These are phyloP conservation scores for Sebastes jordani DNA, from an alignment of 2,797 vertebrate genomes.

Conservation along the genomic window DNA sequence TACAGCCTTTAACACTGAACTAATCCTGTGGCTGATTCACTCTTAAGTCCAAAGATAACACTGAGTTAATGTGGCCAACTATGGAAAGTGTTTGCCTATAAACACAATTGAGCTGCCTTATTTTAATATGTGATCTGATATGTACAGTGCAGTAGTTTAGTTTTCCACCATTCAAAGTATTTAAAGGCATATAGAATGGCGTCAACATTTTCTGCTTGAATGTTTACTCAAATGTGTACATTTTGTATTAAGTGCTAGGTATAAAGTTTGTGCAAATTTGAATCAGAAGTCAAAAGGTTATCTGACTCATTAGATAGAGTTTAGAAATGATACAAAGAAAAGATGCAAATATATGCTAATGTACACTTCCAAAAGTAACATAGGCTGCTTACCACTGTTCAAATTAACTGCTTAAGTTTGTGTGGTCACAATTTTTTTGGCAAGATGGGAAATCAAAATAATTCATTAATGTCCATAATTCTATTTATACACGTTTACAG, in stretches of 20 bases:
- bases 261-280: background rate
- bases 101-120: constrained; percentile 1
- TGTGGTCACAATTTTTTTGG: background rate
- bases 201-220: background rate
- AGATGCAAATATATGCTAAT: constrained; percentile 3
- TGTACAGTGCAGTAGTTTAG: background rate
- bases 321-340: background rate
- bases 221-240: background rate
- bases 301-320: background rate
- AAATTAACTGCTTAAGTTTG: background rate
- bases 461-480: background rate
- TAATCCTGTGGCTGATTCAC: constrained; percentile 10
- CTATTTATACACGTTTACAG: background rate
- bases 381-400: background rate
- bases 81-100: background rate
- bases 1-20: constrained; percentile 12
- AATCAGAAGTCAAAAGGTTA: background rate
- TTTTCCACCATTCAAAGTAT: background rate
- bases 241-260: background rate
- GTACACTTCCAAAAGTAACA: background rate
- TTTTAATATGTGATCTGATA: background rate
- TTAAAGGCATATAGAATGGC: background rate
- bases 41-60: constrained; percentile 12
- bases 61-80: constrained; percentile 2
- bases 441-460: background rate